phyloP scores from a whole-genome alignment of 2,888 invertebrate genomes.

The Syrphus vitripennis region DNA sequence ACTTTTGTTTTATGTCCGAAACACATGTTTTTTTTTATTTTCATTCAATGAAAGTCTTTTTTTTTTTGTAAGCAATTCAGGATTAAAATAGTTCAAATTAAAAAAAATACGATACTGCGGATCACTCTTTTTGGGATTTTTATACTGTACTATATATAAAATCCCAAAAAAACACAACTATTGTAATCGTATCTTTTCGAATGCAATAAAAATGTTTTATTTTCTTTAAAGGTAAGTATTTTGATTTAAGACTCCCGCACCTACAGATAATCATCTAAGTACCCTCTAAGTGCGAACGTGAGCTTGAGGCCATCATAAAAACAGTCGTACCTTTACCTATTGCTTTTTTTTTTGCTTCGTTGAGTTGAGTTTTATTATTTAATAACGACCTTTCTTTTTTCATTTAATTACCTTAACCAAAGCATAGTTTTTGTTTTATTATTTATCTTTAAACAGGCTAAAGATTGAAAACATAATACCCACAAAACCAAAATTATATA shows the following conservation, averaged over 20 bases:
- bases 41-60: too few species aligned
- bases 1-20: too few species aligned
- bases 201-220: neutral
- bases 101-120: too few species aligned
- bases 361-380: constrained; percentile 21
- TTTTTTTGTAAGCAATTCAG: too few species aligned
- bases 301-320: constrained; percentile 51
- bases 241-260: constrained; percentile 21
- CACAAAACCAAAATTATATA: neutral
- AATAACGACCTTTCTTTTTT: constrained; percentile 62
- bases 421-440: constrained; percentile 35
- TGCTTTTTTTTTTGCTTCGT: neutral
- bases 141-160: too few species aligned
- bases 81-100: too few species aligned
- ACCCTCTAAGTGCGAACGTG: constrained; percentile 65
- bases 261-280: constrained; percentile 55
- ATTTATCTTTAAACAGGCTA: constrained; percentile 2
- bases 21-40: too few species aligned
- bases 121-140: too few species aligned
- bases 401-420: constrained; percentile 64
- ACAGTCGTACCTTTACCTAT: neutral
- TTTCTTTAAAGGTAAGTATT: constrained; percentile 49
- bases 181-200: neutral
- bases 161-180: constrained; percentile 8
- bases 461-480: neutral